Conservation (phyloP, 2,888 invertebrate species). For the Scaptomyza polygonia region DNA sequence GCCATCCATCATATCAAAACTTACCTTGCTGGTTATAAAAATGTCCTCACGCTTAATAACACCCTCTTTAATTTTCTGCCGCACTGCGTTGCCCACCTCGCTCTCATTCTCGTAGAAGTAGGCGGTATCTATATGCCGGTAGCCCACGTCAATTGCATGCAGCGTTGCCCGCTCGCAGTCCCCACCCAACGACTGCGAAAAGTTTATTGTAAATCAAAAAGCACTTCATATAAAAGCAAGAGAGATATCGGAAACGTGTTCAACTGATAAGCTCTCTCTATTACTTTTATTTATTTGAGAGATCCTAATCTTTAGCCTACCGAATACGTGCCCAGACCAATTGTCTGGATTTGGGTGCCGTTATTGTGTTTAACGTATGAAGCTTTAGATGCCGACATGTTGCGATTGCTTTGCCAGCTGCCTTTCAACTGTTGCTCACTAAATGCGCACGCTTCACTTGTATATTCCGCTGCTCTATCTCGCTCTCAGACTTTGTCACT, state of each 20-base stretch:
- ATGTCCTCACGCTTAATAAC: constrained; percentile 84
- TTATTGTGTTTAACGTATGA: constrained; percentile 77
- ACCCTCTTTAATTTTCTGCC: constrained; percentile 84
- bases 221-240: neutral
- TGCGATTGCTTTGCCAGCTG: constrained; percentile 33
- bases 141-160: constrained; percentile 85
- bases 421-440: constrained; percentile 50
- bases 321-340: constrained; percentile 83
- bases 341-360: constrained; percentile 80
- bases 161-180: constrained; percentile 81
- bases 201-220: constrained; percentile 22
- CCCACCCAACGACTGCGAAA: constrained; percentile 78
- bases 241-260: neutral
- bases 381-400: constrained; percentile 59
- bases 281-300: neutral
- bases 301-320: constrained; percentile 58
- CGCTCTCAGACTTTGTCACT: neutral
- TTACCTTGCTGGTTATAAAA: constrained; percentile 81
- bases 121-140: constrained; percentile 86
- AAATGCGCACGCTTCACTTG: constrained; percentile 25
- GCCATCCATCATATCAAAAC: neutral
- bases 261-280: constrained; percentile 36
- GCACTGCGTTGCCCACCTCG: constrained; percentile 84
- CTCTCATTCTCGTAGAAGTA: constrained; percentile 85
- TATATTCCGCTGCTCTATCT: constrained; percentile 11